Conservation (phyloP, 1,140 invertebrate genomes). For the Leguminivora glycinivorella region DNA sequence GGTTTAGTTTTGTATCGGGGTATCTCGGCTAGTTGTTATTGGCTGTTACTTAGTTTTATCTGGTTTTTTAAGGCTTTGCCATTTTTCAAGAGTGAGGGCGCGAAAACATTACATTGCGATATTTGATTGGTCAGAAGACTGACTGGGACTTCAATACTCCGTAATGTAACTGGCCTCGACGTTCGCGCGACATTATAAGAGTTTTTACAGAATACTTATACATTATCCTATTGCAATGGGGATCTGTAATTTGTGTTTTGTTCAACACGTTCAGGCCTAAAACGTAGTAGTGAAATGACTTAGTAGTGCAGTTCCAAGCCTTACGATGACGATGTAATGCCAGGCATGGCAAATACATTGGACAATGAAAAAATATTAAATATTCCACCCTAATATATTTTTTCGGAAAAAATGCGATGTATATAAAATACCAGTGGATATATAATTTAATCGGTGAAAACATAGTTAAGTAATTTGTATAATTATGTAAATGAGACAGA, state of each 20-base stretch:
- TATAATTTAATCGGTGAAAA: background rate
- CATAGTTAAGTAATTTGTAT: background rate
- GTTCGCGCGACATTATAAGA: no score
- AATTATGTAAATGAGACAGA: background rate
- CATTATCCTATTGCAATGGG: slow-evolving; percentile 14
- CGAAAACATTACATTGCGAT: no score
- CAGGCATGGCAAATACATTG: slow-evolving; percentile 7
- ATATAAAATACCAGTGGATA: slow-evolving; percentile 1
- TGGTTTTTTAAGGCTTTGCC: slow-evolving; percentile 40
- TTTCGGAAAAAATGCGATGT: background rate
- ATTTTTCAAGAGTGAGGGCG: no score
- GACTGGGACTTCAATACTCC: no score
- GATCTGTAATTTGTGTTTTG: background rate
- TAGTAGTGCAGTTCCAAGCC: background rate
- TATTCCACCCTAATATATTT: background rate
- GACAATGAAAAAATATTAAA: background rate
- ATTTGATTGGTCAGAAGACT: no score
- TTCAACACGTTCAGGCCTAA: slow-evolving; percentile 13
- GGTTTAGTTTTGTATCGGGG: slow-evolving; percentile 5
- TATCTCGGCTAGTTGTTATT: slow-evolving; percentile 32
- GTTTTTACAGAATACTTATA: slow-evolving; percentile 34
- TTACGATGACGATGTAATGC: background rate
- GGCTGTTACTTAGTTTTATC: slow-evolving; percentile 45
- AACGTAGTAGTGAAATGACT: background rate
- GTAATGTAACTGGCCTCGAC: no score